Evolutionary conservation across 2,797 vertebrate species (phyloP).

Genomic region (Menidia menidia): DNA sequence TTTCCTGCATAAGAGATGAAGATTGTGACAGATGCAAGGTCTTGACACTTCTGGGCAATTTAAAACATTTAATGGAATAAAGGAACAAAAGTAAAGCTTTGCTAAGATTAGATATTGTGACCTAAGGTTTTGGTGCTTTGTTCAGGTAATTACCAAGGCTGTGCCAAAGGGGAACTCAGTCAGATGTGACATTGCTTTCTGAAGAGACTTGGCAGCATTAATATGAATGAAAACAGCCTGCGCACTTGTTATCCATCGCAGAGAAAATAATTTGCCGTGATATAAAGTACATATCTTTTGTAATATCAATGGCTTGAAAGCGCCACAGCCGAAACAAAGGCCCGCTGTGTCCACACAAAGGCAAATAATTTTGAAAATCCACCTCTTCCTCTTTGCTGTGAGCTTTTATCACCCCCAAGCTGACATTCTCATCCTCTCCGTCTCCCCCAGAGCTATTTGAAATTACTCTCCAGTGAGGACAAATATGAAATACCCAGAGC

Average conservation of each 20-base stretch:
- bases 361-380: constrained; percentile 25
- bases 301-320: constrained; percentile 12
- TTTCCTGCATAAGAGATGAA: constrained; percentile 10
- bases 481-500: constrained; percentile 16
- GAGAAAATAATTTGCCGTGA: constrained; percentile 19
- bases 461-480: constrained; percentile 27
- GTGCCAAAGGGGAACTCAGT: constrained; percentile 3
- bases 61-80: constrained; percentile 5
- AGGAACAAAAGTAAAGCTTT: background rate
- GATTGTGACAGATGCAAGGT: constrained; percentile 21
- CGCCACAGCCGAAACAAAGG: constrained; percentile 1
- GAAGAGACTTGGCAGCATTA: constrained; percentile 8
- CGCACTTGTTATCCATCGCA: constrained; percentile 9
- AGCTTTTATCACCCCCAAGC: constrained; percentile 36
- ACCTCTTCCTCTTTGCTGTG: constrained; percentile 28
- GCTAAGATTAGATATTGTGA: constrained; percentile 11
- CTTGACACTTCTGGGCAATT: constrained; percentile 7
- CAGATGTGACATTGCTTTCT: background rate
- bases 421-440: background rate
- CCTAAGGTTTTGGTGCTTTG: background rate
- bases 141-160: background rate
- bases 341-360: constrained; percentile 22
- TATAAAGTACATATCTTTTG: constrained; percentile 13
- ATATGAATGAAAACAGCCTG: background rate
- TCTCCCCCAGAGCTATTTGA: constrained; percentile 26